Evolutionary conservation across 2,797 vertebrate genomes (phyloP), one percentile per base, ranked within the genome.

Genomic region (Amblyraja radiata): DNA sequence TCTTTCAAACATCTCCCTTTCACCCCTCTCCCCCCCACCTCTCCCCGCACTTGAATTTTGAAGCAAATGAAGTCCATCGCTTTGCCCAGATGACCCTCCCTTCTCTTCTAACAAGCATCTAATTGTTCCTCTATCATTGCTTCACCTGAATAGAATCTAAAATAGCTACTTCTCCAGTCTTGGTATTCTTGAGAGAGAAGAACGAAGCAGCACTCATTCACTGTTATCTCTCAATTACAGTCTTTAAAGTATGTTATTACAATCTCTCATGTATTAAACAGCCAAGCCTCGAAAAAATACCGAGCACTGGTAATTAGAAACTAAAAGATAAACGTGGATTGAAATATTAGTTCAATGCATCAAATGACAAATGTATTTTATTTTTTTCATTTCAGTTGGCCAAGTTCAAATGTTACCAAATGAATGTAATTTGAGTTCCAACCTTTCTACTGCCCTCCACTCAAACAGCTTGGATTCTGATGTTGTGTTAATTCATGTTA

Each of bases 401-500:
- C 61, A 86, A 32, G 28, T 86, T 86, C 58, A 86, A 86, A 86
- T 63, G 13, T 86, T 61, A 63, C 83, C 58, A 86, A 84, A 86
- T 32, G 11, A n/a, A 28, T 84, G 46, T 86, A n/a, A n/a, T 32
- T 86, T 86, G 28, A 25, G 58, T 61, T 84, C 21, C 83, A 63
- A 86, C 25, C 28, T 16, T 63, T 86, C 18, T n/a, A 25, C 3
- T 91, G 88, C 61, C 61, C 32, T 65, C 61, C 11, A 6, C 21
- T 25, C 21, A 68, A 91, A 46, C 65, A 73, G 32, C 65, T 46
- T 39, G 21, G 63, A 71, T 32, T 71, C 32, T 65, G 88, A 63
- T 71, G 39, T 39, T 32, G 68, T 25, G 36, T 18, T 73, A 39
- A 90, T 90, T 90, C 88, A 5, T 91, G 68, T 73, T 73, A 9